A percentile compares a stretch with the other conserved stretches of the same genome.
phyloP scores from a whole-genome alignment of 2,888 invertebrate species.

The Cremastinae sp. region DNA sequence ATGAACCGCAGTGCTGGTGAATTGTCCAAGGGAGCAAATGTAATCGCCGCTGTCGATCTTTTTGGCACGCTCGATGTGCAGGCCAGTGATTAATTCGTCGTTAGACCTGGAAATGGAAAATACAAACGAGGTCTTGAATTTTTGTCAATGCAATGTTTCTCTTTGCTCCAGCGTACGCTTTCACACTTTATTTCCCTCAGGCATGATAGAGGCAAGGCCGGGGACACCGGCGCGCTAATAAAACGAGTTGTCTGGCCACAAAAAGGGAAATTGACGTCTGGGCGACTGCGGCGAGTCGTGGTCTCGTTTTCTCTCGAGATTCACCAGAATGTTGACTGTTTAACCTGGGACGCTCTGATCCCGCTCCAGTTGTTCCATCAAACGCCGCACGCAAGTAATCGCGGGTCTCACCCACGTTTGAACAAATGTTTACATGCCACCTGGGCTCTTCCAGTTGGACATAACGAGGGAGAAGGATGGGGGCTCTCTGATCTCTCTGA shows the following conservation, averaged over 20 bases:
- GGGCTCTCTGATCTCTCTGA: constrained; percentile 26
- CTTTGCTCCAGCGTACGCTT: background rate
- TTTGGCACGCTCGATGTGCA: constrained; percentile 81
- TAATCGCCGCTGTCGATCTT: constrained; percentile 86
- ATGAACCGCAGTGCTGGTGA: constrained; percentile 85
- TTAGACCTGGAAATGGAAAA: constrained; percentile 70
- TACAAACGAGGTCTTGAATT: background rate
- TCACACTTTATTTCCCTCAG: background rate
- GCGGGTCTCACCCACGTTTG: constrained; percentile 37
- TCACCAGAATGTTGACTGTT: constrained; percentile 46
- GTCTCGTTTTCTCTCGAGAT: constrained; percentile 37
- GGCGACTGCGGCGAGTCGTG: constrained; percentile 21
- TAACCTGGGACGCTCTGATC: constrained; percentile 47
- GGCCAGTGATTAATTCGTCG: constrained; percentile 74
- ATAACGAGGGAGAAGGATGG: constrained; percentile 4
- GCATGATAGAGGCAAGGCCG: background rate
- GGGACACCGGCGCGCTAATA: background rate
- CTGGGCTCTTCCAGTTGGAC: constrained; percentile 31
- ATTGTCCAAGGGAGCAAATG: constrained; percentile 84
- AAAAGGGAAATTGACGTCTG: constrained; percentile 17
- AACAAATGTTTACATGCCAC: constrained; percentile 56
- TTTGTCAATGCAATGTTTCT: background rate
- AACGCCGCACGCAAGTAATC: constrained; percentile 31
- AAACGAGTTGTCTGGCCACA: background rate
- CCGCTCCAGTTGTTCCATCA: constrained; percentile 24